Percentiles rank a stretch among this genome's conserved stretches.
These are phyloP conservation scores for Lapara coniferarum DNA, from an alignment of 2,888 invertebrate genomes.

Conservation along the genomic window DNA sequence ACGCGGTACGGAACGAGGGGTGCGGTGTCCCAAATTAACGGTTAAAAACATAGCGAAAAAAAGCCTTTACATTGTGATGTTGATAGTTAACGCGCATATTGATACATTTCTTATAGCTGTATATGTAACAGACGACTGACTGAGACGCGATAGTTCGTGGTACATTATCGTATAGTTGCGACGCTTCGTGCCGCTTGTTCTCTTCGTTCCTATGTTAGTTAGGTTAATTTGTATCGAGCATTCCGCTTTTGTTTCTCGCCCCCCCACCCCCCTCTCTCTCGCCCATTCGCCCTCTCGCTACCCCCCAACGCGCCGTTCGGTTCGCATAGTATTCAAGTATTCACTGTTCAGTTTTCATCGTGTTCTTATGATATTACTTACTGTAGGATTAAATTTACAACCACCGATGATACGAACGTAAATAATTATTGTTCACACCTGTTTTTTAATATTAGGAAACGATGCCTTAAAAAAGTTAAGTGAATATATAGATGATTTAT, in stretches of 20 bases:
- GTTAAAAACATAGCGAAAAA: conserved; percentile 67
- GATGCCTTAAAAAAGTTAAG: conserved; percentile 81
- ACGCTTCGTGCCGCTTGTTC: conserved; percentile 51
- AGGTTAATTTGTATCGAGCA: conserved; percentile 76
- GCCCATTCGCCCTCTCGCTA: conserved; percentile 28
- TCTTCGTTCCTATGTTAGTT: conserved; percentile 74
- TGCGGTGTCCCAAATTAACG: conserved; percentile 74
- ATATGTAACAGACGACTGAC: conserved; percentile 68
- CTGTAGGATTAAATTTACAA: conserved; percentile 73
- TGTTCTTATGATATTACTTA: conserved; percentile 35
- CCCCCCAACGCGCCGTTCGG: conserved; percentile 39
- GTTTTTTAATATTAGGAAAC: conserved; percentile 78
- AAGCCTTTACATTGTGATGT: conserved; percentile 79
- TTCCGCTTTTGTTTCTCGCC: conserved; percentile 55
- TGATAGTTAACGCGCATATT: conserved; percentile 75
- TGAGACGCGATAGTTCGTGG: conserved; percentile 63
- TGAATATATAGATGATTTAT: conserved; percentile 80
- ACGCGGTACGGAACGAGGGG: conserved; percentile 74
- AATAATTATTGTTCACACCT: conserved; percentile 72
- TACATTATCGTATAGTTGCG: conserved; percentile 56
- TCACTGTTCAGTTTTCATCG: conserved; percentile 4
- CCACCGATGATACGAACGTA: conserved; percentile 74
- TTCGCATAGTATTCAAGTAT: conserved; percentile 40
- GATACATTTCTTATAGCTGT: conserved; percentile 77
- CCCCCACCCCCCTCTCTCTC: no score